Evolutionary conservation across 2,113 vertebrate species (phyloP).

Genomic region (Malurus cyaneus): DNA sequence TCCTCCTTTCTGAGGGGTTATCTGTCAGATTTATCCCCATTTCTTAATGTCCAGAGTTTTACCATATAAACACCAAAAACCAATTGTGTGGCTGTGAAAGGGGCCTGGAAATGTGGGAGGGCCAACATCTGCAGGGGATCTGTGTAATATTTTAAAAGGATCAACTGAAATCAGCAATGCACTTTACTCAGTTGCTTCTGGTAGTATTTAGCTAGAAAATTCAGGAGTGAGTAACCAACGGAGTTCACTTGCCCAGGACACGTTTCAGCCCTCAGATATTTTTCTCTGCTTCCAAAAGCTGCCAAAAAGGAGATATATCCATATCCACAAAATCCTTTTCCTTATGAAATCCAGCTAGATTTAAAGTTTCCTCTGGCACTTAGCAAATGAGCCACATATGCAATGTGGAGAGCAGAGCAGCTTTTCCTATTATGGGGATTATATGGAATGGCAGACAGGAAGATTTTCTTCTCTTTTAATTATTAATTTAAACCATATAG

Average conservation of each 20-base stretch:
- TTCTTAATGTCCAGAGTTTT: background rate
- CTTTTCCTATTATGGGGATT: background rate
- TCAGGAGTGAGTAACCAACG: background rate
- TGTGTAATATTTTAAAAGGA: background rate
- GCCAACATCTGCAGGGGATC: background rate
- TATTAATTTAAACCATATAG: background rate
- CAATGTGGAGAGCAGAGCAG: background rate
- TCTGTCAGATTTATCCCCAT: background rate
- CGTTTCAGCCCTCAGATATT: background rate
- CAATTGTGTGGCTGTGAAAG: background rate
- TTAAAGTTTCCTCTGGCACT: background rate
- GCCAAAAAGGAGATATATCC: background rate
- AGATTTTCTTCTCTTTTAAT: background rate
- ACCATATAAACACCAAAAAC: background rate
- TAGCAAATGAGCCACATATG: background rate
- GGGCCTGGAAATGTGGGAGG: background rate
- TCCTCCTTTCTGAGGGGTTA: background rate
- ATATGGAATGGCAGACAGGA: accelerated
- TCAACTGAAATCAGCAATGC: background rate
- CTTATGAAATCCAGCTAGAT: background rate
- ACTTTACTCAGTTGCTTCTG: background rate
- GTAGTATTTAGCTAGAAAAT: background rate
- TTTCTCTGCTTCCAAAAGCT: background rate
- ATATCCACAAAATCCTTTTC: background rate
- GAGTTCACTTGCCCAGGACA: background rate